A percentile compares a stretch with the other conserved stretches of the same genome.
These are phyloP conservation scores for Polyommatus iphigenia DNA, from an alignment of 2,888 invertebrate genomes.

Conservation along the genomic window DNA sequence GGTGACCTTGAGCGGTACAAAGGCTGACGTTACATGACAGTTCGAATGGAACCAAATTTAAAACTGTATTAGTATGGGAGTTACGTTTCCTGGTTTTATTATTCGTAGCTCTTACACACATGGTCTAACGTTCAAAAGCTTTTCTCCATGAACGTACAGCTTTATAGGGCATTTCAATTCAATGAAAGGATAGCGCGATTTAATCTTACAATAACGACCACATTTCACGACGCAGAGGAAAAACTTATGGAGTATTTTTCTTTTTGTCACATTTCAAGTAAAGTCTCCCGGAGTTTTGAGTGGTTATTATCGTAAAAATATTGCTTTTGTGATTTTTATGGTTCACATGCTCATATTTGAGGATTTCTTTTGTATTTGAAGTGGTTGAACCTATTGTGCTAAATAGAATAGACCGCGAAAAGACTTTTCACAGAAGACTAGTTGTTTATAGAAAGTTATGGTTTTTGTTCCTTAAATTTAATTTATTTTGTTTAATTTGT, in stretches of 20 bases:
- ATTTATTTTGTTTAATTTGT: neutral
- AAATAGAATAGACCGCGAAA: neutral
- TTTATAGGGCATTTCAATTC: constrained; percentile 12
- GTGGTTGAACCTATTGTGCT: neutral
- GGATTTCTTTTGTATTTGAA: constrained; percentile 11
- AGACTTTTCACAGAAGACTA: neutral
- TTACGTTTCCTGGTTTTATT: no score
- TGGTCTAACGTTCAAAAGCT: neutral
- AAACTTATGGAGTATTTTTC: constrained; percentile 28
- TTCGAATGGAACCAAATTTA: no score
- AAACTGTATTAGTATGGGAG: no score
- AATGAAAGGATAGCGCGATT: constrained; percentile 28
- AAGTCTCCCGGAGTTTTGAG: constrained; percentile 14
- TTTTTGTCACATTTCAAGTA: constrained; percentile 24
- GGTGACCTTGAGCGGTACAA: no score
- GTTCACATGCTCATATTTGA: constrained; percentile 9
- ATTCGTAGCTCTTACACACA: neutral
- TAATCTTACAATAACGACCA: constrained; percentile 28
- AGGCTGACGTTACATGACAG: no score
- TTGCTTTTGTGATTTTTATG: constrained; percentile 13
- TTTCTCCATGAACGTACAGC: neutral
- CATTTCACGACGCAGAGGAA: constrained; percentile 24
- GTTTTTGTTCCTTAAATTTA: no score
- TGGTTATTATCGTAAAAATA: constrained; percentile 22
- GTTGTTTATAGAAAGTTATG: neutral